These are phyloP conservation scores for Tricholaema leucomelas DNA, from an alignment of 2,113 vertebrate species.

Conservation along the genomic window DNA sequence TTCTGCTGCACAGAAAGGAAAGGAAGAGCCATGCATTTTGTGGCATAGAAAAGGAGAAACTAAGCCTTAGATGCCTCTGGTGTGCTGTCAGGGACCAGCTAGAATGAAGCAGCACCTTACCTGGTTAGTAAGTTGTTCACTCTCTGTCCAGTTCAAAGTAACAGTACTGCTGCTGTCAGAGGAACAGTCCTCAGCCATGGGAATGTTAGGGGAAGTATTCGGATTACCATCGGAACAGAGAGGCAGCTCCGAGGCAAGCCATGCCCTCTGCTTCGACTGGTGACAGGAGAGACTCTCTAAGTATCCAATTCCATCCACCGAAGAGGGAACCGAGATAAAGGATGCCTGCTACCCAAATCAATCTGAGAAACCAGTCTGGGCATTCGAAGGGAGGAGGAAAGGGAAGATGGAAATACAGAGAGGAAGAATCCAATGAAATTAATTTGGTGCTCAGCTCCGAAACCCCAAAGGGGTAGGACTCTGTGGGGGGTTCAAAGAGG, in stretches of 20 bases:
- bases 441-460: constrained; percentile 25
- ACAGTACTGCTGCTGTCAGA: background rate
- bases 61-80: background rate
- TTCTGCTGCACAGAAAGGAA: background rate
- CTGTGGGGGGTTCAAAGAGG: too few species aligned
- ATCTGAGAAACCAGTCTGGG: background rate
- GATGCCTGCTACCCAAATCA: background rate
- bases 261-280: background rate
- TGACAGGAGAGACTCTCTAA: background rate
- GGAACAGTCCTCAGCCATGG: background rate
- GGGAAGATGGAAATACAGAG: background rate
- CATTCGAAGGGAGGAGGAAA: background rate
- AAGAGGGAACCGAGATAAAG: background rate
- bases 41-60: background rate
- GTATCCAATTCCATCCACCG: background rate
- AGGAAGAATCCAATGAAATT: background rate
- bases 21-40: background rate
- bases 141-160: background rate
- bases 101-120: background rate
- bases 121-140: background rate
- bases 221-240: background rate
- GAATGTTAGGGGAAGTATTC: background rate
- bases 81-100: background rate
- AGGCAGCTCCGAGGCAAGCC: background rate
- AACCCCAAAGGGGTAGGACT: constrained; percentile 9